Evolutionary conservation across 2,797 vertebrate species (phyloP).

Genomic region (Spatula clypeata): DNA sequence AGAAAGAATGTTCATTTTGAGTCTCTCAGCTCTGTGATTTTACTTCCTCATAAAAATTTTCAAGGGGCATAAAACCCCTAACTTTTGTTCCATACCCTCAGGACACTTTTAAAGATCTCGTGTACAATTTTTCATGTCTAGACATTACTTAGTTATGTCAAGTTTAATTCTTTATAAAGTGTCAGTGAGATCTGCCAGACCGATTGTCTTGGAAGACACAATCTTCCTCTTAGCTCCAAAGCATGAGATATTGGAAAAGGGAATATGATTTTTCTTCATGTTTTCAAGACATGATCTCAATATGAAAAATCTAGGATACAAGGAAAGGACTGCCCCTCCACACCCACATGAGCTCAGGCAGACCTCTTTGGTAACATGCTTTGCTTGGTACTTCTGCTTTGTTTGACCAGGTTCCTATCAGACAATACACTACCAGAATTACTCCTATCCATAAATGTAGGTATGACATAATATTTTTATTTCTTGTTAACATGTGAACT

Average conservation of each 20-base stretch:
- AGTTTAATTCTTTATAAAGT: not conserved
- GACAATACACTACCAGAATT: not conserved
- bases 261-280: not conserved
- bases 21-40: not conserved
- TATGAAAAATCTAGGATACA: not conserved
- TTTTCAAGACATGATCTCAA: not conserved
- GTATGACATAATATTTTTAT: not conserved
- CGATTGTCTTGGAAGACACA: not conserved
- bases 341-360: not conserved
- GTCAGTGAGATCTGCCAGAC: not conserved
- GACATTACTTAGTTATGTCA: conserved; percentile 42
- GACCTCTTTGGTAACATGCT: not conserved
- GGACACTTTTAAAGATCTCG: not conserved
- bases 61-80: not conserved
- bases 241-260: not conserved
- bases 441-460: not conserved
- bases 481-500: not conserved
- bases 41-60: not conserved
- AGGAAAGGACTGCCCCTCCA: not conserved
- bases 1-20: not conserved
- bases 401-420: not conserved
- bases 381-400: not conserved
- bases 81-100: not conserved
- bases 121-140: conserved; percentile 18
- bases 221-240: not conserved